A percentile compares a stretch with the other conserved stretches of the same genome.
phyloP scores from a whole-genome alignment of 1,140 invertebrate genomes.

The Pectinophora gossypiella region DNA sequence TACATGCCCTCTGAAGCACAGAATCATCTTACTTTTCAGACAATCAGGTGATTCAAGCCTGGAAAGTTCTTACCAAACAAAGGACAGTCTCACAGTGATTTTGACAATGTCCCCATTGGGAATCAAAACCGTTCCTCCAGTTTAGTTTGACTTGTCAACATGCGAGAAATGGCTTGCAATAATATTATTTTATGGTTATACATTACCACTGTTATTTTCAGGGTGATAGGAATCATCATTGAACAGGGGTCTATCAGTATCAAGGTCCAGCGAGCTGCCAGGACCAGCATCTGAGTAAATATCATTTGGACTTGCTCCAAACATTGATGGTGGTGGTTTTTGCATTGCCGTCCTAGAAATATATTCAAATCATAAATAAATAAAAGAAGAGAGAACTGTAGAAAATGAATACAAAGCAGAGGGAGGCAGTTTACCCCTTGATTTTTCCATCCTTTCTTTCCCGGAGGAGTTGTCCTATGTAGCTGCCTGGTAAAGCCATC shows the following conservation, averaged over 20 bases:
- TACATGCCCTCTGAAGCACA: no score
- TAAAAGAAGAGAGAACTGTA: no score
- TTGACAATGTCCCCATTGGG: no score
- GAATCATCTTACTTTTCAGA: no score
- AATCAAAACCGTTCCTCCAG: no score
- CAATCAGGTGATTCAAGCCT: no score
- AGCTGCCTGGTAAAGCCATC: slow-evolving; percentile 79
- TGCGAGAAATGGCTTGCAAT: no score
- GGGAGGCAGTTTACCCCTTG: no score
- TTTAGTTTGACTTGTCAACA: no score
- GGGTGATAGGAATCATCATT: slow-evolving; percentile 47
- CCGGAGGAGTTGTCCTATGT: slow-evolving; percentile 77
- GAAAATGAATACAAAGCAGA: background rate
- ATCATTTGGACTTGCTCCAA: slow-evolving; percentile 45
- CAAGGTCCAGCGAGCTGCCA: slow-evolving; percentile 50
- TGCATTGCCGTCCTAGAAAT: slow-evolving; percentile 7
- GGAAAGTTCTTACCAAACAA: no score
- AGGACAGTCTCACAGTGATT: no score
- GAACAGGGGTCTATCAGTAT: slow-evolving; percentile 53
- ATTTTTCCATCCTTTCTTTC: slow-evolving; percentile 64
- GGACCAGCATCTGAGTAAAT: slow-evolving; percentile 65
- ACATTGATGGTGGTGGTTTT: slow-evolving; percentile 30
- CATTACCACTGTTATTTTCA: slow-evolving; percentile 8
- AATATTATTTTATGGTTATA: no score
- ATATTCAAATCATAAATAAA: background rate